These are phyloP conservation scores for Genyomyrus donnyi DNA, from an alignment of 2,113 vertebrate genomes.

Conservation along the genomic window DNA sequence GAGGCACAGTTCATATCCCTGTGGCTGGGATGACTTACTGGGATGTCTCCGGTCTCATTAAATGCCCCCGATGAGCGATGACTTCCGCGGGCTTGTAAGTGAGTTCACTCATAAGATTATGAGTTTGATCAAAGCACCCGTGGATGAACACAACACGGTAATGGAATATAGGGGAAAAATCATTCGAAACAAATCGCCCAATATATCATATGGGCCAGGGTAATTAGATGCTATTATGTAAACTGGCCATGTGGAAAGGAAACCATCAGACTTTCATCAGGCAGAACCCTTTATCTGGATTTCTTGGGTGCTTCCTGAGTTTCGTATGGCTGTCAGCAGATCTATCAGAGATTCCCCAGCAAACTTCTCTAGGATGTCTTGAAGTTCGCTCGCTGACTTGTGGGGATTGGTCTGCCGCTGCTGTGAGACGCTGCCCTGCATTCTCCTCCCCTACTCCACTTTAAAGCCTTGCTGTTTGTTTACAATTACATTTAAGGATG, in stretches of 20 bases:
- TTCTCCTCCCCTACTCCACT: background rate
- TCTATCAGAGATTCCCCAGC: conserved; percentile 24
- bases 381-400: conserved; percentile 5
- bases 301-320: conserved; percentile 31
- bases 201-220: conserved; percentile 44
- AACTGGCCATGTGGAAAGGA: conserved; percentile 47
- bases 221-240: conserved; percentile 54
- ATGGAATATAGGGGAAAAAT: conserved; percentile 42
- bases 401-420: background rate
- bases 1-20: conserved; percentile 23
- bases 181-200: conserved; percentile 42
- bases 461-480: background rate
- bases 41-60: conserved; percentile 39
- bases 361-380: conserved; percentile 14
- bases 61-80: conserved; percentile 41
- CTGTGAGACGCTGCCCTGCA: background rate
- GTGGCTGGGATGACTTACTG: conserved; percentile 24
- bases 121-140: conserved; percentile 50
- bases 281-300: conserved; percentile 38
- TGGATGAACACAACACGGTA: conserved; percentile 39
- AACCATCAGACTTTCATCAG: conserved; percentile 36
- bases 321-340: conserved; percentile 34
- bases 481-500: background rate
- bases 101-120: conserved; percentile 48
- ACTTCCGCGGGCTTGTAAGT: conserved; percentile 37